A percentile compares a stretch with the other conserved stretches of the same genome.
Evolutionary conservation across 2,888 invertebrate species (phyloP).

Genomic region (Cosmia trapezina): DNA sequence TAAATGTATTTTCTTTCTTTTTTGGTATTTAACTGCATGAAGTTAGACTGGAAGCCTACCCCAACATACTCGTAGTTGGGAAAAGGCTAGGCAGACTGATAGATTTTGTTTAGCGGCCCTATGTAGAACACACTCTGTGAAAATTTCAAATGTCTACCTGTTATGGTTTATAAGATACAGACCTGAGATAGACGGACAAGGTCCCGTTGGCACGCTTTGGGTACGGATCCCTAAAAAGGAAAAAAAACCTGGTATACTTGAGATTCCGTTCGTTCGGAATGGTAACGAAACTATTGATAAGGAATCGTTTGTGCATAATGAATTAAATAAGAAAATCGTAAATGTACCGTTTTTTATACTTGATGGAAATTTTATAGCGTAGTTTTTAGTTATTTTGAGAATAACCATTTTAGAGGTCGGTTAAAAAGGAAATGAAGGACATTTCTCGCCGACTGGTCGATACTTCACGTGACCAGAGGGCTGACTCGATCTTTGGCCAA

Average conservation of each 20-base stretch:
- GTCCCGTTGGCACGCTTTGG: background rate
- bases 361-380: background rate
- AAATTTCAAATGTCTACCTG: background rate
- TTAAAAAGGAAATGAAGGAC: background rate
- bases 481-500: background rate
- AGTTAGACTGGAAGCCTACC: background rate
- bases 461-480: background rate
- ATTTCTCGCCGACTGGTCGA: background rate
- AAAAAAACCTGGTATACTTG: conserved; percentile 2
- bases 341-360: background rate
- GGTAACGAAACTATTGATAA: background rate
- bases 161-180: background rate
- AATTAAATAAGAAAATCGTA: background rate
- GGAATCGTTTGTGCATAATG: conserved; percentile 16
- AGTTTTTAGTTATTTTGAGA: background rate
- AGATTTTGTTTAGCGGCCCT: background rate
- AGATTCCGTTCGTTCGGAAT: conserved; percentile 12
- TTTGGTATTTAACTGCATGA: background rate
- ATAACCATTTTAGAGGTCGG: background rate
- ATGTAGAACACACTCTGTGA: background rate
- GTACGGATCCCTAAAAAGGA: background rate
- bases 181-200: background rate
- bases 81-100: background rate
- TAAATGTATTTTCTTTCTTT: too few species aligned
- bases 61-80: too few species aligned